Percentiles rank a stretch among this genome's conserved stretches.
Evolutionary conservation across 2,888 invertebrate genomes (phyloP).

Genomic region (Operophtera brumata): DNA sequence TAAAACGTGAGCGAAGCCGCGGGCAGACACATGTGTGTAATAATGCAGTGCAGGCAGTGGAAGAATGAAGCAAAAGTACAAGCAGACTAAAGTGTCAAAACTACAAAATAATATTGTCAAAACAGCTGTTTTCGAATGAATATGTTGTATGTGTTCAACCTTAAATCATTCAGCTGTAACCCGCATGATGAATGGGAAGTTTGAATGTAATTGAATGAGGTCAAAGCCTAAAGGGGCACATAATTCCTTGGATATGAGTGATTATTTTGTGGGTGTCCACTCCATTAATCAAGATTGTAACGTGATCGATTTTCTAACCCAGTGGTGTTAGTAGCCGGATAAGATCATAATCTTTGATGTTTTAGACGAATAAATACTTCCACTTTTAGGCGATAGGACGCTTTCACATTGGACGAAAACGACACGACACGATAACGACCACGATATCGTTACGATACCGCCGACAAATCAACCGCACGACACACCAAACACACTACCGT

Average conservation of each 20-base stretch:
- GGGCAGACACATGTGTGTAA: no score
- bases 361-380: background rate
- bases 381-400: background rate
- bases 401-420: no score
- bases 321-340: background rate
- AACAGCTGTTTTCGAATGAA: background rate
- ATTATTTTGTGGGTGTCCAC: constrained; percentile 19
- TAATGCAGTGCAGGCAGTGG: no score
- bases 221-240: constrained; percentile 18
- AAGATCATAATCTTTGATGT: background rate
- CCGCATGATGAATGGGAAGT: constrained; percentile 14
- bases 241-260: constrained; percentile 20
- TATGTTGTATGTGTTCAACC: background rate
- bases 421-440: no score
- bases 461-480: no score
- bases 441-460: no score
- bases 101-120: background rate
- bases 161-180: background rate
- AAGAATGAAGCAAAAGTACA: no score
- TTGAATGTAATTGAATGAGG: constrained; percentile 22
- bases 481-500: no score
- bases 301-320: constrained; percentile 6
- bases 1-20: no score
- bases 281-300: constrained; percentile 21
- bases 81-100: no score